phyloP scores from a whole-genome alignment of 2,888 invertebrate genomes.

The Sinopyrophorus schimmeli region DNA sequence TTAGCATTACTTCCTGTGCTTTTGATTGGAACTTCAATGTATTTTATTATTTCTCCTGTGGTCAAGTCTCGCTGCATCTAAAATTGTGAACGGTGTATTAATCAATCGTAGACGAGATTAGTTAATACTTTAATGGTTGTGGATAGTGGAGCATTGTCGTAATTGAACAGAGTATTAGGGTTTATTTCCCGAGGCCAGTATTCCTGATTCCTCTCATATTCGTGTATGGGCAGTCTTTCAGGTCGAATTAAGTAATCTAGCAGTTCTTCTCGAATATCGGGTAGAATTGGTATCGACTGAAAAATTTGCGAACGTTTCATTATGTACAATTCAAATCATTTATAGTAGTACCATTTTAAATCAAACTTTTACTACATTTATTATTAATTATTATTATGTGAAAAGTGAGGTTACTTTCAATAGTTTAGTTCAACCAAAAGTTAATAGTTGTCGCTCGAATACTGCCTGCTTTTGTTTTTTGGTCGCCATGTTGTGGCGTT shows the following conservation, averaged over 20 bases:
- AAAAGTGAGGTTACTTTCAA: too few relatives aligned
- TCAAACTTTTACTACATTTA: too few relatives aligned
- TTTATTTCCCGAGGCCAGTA: conserved; percentile 65
- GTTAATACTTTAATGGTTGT: conserved; percentile 58
- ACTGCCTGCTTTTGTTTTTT: too few relatives aligned
- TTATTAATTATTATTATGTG: too few relatives aligned
- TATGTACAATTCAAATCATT: too few relatives aligned
- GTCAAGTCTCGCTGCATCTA: conserved; percentile 73
- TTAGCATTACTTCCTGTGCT: conserved; percentile 67
- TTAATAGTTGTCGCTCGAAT: too few relatives aligned
- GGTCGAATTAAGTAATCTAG: conserved; percentile 68
- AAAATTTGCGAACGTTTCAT: too few relatives aligned
- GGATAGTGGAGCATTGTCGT: conserved; percentile 57
- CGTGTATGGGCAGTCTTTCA: conserved; percentile 73
- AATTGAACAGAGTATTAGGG: conserved; percentile 58
- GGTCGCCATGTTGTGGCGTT: too few relatives aligned
- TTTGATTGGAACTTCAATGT: conserved; percentile 63
- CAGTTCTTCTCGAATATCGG: conserved; percentile 66
- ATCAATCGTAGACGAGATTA: conserved; percentile 5
- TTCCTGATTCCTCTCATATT: conserved; percentile 68
- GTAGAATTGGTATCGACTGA: conserved; percentile 71
- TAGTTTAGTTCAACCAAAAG: too few relatives aligned
- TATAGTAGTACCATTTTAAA: too few relatives aligned
- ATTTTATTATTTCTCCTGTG: conserved; percentile 75
- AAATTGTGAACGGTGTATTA: conserved; percentile 31